Percentiles rank a stretch among this genome's conserved stretches.
These are phyloP conservation scores for Zaprionus africanus DNA, from an alignment of 1,140 invertebrate species.

Conservation along the genomic window DNA sequence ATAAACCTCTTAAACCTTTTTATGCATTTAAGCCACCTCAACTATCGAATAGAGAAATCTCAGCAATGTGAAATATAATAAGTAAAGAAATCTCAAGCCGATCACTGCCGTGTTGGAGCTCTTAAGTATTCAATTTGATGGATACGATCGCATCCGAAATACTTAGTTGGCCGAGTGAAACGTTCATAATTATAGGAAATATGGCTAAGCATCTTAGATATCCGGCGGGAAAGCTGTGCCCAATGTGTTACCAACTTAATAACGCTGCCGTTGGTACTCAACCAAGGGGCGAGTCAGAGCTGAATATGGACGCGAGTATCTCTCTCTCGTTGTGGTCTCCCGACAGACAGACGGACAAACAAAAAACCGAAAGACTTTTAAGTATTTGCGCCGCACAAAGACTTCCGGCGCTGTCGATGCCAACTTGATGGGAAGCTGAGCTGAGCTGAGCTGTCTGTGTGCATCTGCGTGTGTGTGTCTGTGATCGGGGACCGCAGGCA, in stretches of 20 bases:
- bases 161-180: constrained; percentile 7
- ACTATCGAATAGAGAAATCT: not conserved
- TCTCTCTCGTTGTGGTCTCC: not conserved
- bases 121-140: not conserved
- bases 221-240: constrained; percentile 44
- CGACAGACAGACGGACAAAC: constrained; percentile 16
- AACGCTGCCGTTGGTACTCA: constrained; percentile 25
- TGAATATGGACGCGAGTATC: constrained; percentile 10
- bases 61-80: not conserved
- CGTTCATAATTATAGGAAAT: constrained; percentile 40
- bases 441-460: constrained; percentile 1
- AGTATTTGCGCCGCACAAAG: constrained; percentile 65
- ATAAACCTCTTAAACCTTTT: not conserved
- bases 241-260: constrained; percentile 48
- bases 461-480: constrained; percentile 3
- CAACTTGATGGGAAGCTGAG: constrained; percentile 31
- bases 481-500: constrained; percentile 38
- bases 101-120: not conserved
- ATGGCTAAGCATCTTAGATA: constrained; percentile 35
- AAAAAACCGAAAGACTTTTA: constrained; percentile 36
- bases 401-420: constrained; percentile 59
- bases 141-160: not conserved
- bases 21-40: not conserved
- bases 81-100: not conserved
- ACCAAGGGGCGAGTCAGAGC: constrained; percentile 11